These are phyloP conservation scores for Ginglymostoma cirratum DNA, from an alignment of 2,113 vertebrate genomes.

Conservation along the genomic window DNA sequence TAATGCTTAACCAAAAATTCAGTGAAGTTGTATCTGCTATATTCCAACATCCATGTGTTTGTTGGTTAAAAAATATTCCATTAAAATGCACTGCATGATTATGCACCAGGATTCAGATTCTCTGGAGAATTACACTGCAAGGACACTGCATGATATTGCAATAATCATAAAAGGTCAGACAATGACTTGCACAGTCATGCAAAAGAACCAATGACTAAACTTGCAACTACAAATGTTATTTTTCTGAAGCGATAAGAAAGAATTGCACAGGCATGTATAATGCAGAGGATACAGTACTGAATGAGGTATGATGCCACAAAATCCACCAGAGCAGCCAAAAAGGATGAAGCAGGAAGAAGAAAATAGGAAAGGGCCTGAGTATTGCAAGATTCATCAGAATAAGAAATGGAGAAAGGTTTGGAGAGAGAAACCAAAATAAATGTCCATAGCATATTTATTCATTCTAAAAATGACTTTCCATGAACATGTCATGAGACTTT, in stretches of 20 bases:
- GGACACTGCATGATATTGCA: conserved; percentile 19
- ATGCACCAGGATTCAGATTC: not conserved
- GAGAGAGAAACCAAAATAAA: not conserved
- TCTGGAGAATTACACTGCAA: conserved; percentile 5
- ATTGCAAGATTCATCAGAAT: not conserved
- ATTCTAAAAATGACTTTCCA: not conserved
- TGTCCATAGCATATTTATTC: not conserved
- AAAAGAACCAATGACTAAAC: not conserved
- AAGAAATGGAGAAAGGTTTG: not conserved
- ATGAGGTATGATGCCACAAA: not conserved
- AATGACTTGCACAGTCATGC: not conserved
- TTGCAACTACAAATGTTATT: conserved; percentile 5
- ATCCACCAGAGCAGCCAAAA: not conserved
- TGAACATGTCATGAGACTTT: not conserved
- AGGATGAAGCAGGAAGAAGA: not conserved
- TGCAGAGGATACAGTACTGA: not conserved
- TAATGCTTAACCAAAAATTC: not conserved
- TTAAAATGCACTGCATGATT: not conserved
- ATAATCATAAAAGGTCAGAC: conserved; percentile 18
- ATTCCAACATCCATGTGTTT: not conserved
- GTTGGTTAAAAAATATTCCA: not conserved
- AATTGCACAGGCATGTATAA: not conserved
- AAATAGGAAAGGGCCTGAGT: not conserved
- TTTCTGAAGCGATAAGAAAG: not conserved
- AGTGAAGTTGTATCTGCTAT: not conserved